Conservation (phyloP, 2,888 invertebrate genomes). For the Graphium colonna region DNA sequence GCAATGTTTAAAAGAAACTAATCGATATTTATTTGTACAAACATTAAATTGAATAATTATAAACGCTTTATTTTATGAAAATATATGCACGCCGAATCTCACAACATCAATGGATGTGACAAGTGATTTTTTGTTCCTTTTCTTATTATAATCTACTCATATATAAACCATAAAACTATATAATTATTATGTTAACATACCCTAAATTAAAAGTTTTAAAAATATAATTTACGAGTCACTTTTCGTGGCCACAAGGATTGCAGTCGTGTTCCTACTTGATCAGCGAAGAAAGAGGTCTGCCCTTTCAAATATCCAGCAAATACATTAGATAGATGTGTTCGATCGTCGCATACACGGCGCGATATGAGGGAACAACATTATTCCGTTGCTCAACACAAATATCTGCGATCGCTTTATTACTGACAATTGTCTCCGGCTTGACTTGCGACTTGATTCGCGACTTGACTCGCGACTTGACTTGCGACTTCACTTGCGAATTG, state of each 20-base stretch:
- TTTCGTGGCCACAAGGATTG: conserved; percentile 21
- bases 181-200: too few species aligned
- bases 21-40: too few species aligned
- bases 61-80: too few species aligned
- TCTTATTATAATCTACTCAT: too few species aligned
- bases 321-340: conserved; percentile 29
- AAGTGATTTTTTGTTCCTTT: too few species aligned
- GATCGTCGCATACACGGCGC: conserved; percentile 25
- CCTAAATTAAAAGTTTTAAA: too few species aligned
- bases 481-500: neutral
- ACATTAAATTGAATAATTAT: too few species aligned
- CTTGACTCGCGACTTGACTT: neutral
- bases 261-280: conserved; percentile 38
- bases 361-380: conserved; percentile 30
- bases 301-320: conserved; percentile 36
- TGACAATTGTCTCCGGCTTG: neutral
- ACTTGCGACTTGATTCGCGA: neutral
- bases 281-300: conserved; percentile 41
- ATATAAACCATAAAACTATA: too few species aligned
- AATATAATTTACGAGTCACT: too few species aligned
- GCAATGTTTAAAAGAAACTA: too few species aligned
- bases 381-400: conserved; percentile 22
- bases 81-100: too few species aligned
- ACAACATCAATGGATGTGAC: too few species aligned
- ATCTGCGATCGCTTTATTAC: conserved; percentile 6